Conservation (phyloP, 2,888 invertebrate genomes). For the Polydrusus tereticollis region DNA sequence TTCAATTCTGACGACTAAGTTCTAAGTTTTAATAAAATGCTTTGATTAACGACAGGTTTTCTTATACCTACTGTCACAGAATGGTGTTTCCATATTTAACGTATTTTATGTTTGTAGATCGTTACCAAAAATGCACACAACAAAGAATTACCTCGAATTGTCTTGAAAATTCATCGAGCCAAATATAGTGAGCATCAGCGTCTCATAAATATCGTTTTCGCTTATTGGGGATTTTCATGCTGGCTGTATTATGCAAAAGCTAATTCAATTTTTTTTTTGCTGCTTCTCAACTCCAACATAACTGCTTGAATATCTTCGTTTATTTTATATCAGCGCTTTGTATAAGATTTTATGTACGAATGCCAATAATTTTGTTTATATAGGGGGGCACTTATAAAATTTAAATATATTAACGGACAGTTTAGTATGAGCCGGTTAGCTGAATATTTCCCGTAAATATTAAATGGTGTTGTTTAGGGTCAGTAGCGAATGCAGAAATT, state of each 20-base stretch:
- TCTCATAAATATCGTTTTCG: conserved; percentile 29
- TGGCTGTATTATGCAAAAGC: conserved; percentile 30
- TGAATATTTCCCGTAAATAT: too few relatives aligned
- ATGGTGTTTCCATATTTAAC: background rate
- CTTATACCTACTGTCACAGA: too few relatives aligned
- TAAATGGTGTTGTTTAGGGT: too few relatives aligned
- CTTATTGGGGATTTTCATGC: conserved; percentile 34
- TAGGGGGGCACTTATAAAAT: background rate
- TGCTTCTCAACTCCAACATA: conserved; percentile 21
- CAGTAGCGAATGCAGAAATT: too few relatives aligned
- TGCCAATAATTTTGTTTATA: conserved; percentile 35
- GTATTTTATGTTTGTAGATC: background rate
- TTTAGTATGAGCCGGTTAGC: too few relatives aligned
- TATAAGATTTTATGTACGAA: conserved; percentile 16
- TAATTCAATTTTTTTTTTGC: conserved; percentile 41
- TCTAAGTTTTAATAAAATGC: too few relatives aligned
- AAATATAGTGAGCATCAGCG: conserved; percentile 28
- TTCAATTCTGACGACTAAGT: too few relatives aligned
- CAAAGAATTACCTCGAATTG: conserved; percentile 8
- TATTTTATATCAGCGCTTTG: background rate
- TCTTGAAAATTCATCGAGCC: conserved; percentile 16
- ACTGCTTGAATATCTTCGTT: conserved; percentile 18
- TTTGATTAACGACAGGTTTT: too few relatives aligned
- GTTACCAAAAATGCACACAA: conserved; percentile 1
- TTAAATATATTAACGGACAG: too few relatives aligned